Percentiles rank a stretch among this genome's conserved stretches.
Evolutionary conservation across 2,113 vertebrate species (phyloP).

Genomic region (Rattus norvegicus): DNA sequence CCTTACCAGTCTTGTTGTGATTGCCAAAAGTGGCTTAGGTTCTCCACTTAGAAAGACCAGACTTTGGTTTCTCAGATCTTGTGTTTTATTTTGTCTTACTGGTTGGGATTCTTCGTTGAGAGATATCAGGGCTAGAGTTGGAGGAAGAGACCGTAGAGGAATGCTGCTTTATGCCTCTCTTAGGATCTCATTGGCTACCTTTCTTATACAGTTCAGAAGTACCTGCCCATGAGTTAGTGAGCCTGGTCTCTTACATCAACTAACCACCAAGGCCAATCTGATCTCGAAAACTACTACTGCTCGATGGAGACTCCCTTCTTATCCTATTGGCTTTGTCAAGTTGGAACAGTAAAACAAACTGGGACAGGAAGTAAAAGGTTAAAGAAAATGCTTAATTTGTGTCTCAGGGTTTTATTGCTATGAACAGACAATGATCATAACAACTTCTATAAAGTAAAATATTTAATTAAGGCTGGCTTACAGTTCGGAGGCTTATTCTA

Average conservation of each 20-base stretch:
- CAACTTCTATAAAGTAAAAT: not conserved
- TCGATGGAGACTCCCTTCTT: not conserved
- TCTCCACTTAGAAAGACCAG: no score
- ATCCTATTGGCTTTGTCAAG: not conserved
- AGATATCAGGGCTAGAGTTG: not conserved
- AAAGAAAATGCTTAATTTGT: not conserved
- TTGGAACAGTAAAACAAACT: not conserved
- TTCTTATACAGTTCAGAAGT: not conserved
- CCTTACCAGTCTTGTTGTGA: not conserved
- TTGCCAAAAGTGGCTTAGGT: not conserved
- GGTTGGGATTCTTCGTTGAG: not conserved
- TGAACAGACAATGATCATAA: not conserved
- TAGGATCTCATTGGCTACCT: not conserved
- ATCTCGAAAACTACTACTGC: not conserved
- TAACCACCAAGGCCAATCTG: not conserved
- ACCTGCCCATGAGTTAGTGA: not conserved
- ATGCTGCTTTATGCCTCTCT: not conserved
- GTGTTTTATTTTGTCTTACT: not conserved
- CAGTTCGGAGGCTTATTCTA: not conserved
- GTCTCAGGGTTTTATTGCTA: not conserved
- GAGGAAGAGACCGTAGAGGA: not conserved
- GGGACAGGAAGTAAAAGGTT: not conserved
- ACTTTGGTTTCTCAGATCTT: not conserved
- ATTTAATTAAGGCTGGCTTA: not conserved
- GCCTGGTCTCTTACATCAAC: not conserved